Evolutionary conservation across 2,113 vertebrate genomes (phyloP).

Genomic region (Zosterops pallidus): DNA sequence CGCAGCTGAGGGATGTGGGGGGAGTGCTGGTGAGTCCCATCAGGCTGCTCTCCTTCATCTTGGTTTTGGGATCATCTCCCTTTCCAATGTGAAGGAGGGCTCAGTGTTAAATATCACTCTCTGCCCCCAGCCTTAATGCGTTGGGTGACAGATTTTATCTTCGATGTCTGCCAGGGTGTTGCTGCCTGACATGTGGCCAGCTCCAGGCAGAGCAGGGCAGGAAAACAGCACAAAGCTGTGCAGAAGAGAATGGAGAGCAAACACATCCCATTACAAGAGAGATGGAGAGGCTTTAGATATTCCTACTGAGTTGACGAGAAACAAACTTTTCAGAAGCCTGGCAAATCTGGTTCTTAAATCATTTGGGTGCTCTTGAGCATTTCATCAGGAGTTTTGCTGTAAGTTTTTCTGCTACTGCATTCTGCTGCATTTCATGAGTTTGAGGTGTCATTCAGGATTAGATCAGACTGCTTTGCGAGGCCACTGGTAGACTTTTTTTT

Average conservation of each 20-base stretch:
- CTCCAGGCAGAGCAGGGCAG: not conserved
- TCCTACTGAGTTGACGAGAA: accelerated
- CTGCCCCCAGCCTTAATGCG: not conserved
- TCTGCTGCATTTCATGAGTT: not conserved
- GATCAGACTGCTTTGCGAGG: not conserved
- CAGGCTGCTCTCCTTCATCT: not conserved
- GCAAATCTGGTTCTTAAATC: not conserved
- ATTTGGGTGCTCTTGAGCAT: not conserved
- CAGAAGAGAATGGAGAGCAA: not conserved
- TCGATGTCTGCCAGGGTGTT: accelerated
- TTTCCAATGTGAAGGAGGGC: not conserved
- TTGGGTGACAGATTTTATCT: not conserved
- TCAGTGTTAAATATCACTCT: not conserved
- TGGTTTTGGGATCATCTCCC: not conserved
- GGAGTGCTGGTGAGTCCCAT: not conserved
- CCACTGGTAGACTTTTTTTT: not conserved
- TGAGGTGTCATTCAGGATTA: not conserved
- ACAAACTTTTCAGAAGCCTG: not conserved
- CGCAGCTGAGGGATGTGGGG: not conserved
- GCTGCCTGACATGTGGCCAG: not conserved
- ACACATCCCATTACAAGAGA: not conserved
- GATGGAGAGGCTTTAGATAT: not conserved
- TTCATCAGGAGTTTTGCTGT: not conserved
- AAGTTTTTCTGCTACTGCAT: not conserved
- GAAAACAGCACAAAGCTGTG: not conserved